Conservation (phyloP, 2,797 vertebrate species). For the Carapus acus region DNA sequence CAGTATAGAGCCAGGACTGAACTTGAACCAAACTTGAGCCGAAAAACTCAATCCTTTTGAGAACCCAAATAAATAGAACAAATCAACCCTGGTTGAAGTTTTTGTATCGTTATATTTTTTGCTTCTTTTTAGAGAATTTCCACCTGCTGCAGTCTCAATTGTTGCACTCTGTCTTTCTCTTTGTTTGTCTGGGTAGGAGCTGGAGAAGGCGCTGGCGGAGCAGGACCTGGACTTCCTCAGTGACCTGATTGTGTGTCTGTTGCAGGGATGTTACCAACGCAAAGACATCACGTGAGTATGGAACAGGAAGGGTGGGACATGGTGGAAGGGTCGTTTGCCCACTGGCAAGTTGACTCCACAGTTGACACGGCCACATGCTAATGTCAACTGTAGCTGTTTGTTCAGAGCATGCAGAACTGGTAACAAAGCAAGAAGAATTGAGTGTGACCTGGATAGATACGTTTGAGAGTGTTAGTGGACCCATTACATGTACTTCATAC, state of each 20-base stretch:
- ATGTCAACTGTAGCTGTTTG: background rate
- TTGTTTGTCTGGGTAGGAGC: constrained; percentile 73
- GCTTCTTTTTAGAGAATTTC: background rate
- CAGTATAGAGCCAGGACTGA: constrained; percentile 64
- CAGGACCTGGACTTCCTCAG: constrained; percentile 91
- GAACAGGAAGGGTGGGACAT: accelerated
- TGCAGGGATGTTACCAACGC: constrained; percentile 98
- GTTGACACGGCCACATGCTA: background rate
- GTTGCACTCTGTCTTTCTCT: constrained; percentile 6
- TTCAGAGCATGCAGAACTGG: too few species aligned
- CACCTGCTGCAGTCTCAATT: constrained; percentile 20
- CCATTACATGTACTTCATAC: too few species aligned
- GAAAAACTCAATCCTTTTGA: too few species aligned
- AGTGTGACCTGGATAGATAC: too few species aligned
- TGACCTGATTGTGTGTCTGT: constrained; percentile 87
- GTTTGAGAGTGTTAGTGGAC: too few species aligned
- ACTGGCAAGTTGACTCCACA: background rate
- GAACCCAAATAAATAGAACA: too few species aligned
- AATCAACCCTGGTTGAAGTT: constrained; percentile 3
- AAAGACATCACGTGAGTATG: constrained; percentile 93
- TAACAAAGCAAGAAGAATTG: too few species aligned
- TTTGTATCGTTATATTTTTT: too few species aligned
- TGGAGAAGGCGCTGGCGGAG: constrained; percentile 89
- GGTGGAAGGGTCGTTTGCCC: background rate
- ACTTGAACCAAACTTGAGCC: constrained; percentile 67